These are phyloP conservation scores for Hirtodrosophila alboralis DNA, from an alignment of 2,888 invertebrate genomes.

Conservation along the genomic window DNA sequence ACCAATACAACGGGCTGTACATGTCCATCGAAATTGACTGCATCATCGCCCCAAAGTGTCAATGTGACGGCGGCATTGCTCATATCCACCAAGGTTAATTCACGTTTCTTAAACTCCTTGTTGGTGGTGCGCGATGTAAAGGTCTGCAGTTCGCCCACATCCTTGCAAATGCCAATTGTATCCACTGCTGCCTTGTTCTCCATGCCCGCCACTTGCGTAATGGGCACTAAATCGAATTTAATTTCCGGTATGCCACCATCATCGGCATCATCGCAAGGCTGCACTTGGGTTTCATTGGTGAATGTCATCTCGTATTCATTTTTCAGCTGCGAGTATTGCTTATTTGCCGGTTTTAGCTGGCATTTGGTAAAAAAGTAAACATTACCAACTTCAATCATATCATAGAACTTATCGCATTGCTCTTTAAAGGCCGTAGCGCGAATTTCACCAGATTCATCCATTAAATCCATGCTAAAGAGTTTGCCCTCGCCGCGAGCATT, in stretches of 20 bases:
- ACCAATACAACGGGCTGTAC: slow-evolving; percentile 92
- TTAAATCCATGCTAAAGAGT: slow-evolving; percentile 95
- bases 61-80: slow-evolving; percentile 90
- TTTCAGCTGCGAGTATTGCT: slow-evolving; percentile 91
- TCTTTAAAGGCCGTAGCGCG: slow-evolving; percentile 95
- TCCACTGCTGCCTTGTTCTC: slow-evolving; percentile 90
- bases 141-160: slow-evolving; percentile 88
- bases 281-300: slow-evolving; percentile 88
- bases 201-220: slow-evolving; percentile 89
- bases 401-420: slow-evolving; percentile 94
- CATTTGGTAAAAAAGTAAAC: slow-evolving; percentile 95
- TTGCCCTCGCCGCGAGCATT: slow-evolving; percentile 97
- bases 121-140: slow-evolving; percentile 90
- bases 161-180: slow-evolving; percentile 94
- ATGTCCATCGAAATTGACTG: slow-evolving; percentile 91
- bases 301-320: slow-evolving; percentile 99
- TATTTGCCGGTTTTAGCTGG: slow-evolving; percentile 96
- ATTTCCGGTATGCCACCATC: slow-evolving; percentile 90
- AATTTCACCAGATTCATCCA: slow-evolving; percentile 97
- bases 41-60: slow-evolving; percentile 96
- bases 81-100: slow-evolving; percentile 93
- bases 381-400: slow-evolving; percentile 94
- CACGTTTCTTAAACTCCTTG: slow-evolving; percentile 94
- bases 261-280: slow-evolving; percentile 85
- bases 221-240: slow-evolving; percentile 90